Evolutionary conservation across 2,113 vertebrate genomes (phyloP).

Genomic region (Otis tarda): DNA sequence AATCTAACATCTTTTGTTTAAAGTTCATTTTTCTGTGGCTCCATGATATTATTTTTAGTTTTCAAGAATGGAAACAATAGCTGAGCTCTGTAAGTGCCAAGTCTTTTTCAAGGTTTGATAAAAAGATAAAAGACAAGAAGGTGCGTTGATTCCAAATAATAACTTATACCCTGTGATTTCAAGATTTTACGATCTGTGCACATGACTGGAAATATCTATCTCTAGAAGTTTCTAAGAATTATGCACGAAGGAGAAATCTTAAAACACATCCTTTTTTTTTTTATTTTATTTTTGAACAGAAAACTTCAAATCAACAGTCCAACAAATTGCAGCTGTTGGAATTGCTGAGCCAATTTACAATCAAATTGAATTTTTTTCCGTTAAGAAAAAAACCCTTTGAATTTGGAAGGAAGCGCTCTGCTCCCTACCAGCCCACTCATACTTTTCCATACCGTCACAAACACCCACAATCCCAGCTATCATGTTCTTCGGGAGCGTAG

Average conservation of each 20-base stretch:
- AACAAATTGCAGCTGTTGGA: not conserved
- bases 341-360: not conserved
- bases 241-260: not conserved
- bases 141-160: conserved; percentile 13
- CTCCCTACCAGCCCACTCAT: not conserved
- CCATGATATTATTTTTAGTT: conserved; percentile 14
- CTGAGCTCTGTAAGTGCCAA: not conserved
- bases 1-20: not conserved
- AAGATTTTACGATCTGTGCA: not conserved
- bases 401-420: not conserved
- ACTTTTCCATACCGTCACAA: not conserved
- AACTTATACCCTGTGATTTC: not conserved
- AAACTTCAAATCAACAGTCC: not conserved
- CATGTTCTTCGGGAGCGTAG: not conserved
- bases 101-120: conserved; percentile 4
- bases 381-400: not conserved
- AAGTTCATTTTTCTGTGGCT: conserved; percentile 9
- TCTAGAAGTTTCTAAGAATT: not conserved
- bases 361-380: not conserved
- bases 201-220: not conserved
- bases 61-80: conserved; percentile 1
- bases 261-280: not conserved
- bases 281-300: not conserved
- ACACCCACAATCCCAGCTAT: not conserved
- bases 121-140: conserved; percentile 30